Conservation (phyloP, 2,113 vertebrate species). For the Lucifuga dentata region DNA sequence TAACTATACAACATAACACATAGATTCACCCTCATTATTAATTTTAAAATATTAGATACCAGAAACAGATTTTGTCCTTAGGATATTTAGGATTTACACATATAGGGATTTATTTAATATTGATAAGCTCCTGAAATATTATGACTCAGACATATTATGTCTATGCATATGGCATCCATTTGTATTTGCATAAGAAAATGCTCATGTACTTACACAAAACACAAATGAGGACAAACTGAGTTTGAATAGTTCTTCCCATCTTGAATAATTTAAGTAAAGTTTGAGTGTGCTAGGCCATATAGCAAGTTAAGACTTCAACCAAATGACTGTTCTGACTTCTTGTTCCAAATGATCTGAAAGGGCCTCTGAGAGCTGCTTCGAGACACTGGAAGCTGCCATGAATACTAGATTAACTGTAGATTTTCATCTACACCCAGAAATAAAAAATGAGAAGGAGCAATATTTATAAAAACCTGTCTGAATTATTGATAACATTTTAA, state of each 20-base stretch:
- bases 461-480: constrained; percentile 48
- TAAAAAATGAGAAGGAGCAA: constrained; percentile 14
- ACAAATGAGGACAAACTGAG: not conserved
- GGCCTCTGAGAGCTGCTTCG: constrained; percentile 21
- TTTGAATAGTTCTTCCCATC: not conserved
- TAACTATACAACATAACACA: constrained; percentile 5
- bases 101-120: not conserved
- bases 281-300: not conserved
- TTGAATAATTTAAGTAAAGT: constrained; percentile 10
- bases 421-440: constrained; percentile 18
- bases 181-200: not conserved
- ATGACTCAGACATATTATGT: not conserved
- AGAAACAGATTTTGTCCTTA: not conserved
- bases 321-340: constrained; percentile 18
- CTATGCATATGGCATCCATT: not conserved
- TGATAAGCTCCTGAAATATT: not conserved
- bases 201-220: not conserved
- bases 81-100: no score
- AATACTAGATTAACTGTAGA: constrained; percentile 50
- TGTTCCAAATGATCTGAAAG: constrained; percentile 30
- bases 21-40: not conserved
- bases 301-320: not conserved
- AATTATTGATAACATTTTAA: constrained; percentile 61
- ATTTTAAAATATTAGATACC: not conserved
- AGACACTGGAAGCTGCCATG: constrained; percentile 33